Evolutionary conservation across 2,797 vertebrate species (phyloP).

Genomic region (Gallirallus australis): DNA sequence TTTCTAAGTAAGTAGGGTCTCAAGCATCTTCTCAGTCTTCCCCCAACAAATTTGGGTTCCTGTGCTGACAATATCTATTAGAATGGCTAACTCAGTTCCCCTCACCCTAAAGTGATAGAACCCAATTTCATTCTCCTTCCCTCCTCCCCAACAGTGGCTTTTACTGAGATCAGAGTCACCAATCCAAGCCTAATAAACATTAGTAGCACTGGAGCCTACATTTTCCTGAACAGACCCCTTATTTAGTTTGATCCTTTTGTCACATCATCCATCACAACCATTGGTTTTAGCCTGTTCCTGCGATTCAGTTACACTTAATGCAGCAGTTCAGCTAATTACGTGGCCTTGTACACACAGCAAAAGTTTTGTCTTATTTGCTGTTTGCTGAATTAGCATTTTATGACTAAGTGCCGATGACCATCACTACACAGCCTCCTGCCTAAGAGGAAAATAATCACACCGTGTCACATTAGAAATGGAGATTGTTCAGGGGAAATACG

Average conservation of each 20-base stretch:
- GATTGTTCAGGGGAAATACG: neutral
- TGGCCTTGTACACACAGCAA: neutral
- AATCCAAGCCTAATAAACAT: neutral
- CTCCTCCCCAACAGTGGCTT: neutral
- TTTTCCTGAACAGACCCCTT: constrained; percentile 15
- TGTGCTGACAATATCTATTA: neutral
- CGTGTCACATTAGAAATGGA: neutral
- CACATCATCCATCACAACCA: constrained; percentile 37
- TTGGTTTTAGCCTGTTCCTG: neutral
- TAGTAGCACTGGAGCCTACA: neutral
- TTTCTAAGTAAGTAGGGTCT: neutral
- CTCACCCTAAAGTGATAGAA: neutral
- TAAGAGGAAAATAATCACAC: neutral
- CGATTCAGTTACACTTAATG: neutral
- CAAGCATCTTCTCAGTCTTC: neutral
- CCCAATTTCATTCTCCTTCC: neutral
- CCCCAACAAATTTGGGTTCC: neutral
- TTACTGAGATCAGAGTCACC: neutral
- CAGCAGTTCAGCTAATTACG: constrained; percentile 5
- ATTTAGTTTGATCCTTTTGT: constrained; percentile 26
- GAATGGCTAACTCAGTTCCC: neutral
- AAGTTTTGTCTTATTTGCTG: constrained; percentile 4
- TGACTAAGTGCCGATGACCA: neutral
- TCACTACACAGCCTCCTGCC: neutral
- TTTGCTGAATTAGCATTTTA: constrained; percentile 17